phyloP scores from a whole-genome alignment of 2,113 vertebrate species.

The Orcinus orca region DNA sequence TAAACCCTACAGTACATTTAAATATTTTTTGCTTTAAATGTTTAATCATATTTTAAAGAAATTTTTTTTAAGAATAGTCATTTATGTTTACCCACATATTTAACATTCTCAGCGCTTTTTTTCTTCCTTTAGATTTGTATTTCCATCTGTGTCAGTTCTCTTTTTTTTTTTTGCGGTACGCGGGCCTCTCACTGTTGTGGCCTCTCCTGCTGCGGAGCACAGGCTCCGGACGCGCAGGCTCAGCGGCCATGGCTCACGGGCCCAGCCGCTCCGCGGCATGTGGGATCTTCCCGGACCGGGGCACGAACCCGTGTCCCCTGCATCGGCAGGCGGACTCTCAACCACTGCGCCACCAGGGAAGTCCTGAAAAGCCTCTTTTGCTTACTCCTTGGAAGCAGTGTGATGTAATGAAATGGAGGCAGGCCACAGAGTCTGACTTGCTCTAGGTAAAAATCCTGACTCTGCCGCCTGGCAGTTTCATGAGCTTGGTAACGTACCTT shows the following conservation, averaged over 20 bases:
- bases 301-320: too few species aligned
- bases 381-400: accelerated
- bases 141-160: too few species aligned
- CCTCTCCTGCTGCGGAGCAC: too few species aligned
- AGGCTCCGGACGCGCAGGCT: too few species aligned
- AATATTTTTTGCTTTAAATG: not conserved
- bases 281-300: too few species aligned
- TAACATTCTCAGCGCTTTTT: not conserved
- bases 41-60: not conserved
- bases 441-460: not conserved
- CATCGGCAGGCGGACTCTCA: too few species aligned
- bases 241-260: too few species aligned
- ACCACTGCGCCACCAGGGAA: too few species aligned
- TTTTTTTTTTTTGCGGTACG: too few species aligned
- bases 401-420: not conserved
- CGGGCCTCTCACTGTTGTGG: too few species aligned
- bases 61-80: not conserved
- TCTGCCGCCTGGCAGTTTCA: not conserved
- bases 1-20: not conserved
- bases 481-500: not conserved
- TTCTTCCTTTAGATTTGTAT: not conserved
- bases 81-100: not conserved
- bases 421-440: not conserved
- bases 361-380: not conserved
- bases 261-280: too few species aligned